Percentiles rank a stretch among this genome's conserved stretches.
phyloP scores from a whole-genome alignment of 2,888 invertebrate species.

The Cantharis nigra region DNA sequence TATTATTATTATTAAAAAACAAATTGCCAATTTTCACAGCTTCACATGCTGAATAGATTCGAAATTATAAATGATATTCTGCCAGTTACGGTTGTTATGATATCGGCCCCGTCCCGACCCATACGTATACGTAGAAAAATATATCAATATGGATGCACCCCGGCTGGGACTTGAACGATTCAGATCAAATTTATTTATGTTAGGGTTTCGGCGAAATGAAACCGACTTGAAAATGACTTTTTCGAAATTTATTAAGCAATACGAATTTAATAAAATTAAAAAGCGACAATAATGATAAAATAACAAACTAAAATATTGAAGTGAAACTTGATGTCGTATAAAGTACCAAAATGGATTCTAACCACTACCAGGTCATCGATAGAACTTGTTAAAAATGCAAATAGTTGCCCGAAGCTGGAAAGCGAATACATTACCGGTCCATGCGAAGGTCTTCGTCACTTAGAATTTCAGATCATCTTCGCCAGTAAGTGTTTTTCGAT shows the following conservation, averaged over 20 bases:
- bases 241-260: not conserved
- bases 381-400: conserved; percentile 25
- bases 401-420: conserved; percentile 22
- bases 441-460: conserved; percentile 18
- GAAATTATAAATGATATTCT: not conserved
- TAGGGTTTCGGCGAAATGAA: not conserved
- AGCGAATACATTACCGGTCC: conserved; percentile 21
- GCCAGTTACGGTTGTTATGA: not conserved
- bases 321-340: conserved; percentile 1
- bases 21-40: not conserved
- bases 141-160: not conserved
- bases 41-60: not conserved
- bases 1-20: not conserved
- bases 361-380: conserved; percentile 16
- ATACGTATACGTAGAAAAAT: not conserved
- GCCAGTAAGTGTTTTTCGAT: conserved; percentile 29
- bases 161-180: not conserved
- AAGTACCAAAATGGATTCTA: conserved; percentile 17
- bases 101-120: not conserved
- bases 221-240: not conserved
- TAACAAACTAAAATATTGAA: not conserved
- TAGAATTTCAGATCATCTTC: conserved; percentile 26
- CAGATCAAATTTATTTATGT: not conserved
- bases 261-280: not conserved
- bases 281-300: not conserved